Evolutionary conservation across 2,113 vertebrate genomes (phyloP), one percentile per base, ranked within the genome.

Genomic region (Bufo gargarizans): DNA sequence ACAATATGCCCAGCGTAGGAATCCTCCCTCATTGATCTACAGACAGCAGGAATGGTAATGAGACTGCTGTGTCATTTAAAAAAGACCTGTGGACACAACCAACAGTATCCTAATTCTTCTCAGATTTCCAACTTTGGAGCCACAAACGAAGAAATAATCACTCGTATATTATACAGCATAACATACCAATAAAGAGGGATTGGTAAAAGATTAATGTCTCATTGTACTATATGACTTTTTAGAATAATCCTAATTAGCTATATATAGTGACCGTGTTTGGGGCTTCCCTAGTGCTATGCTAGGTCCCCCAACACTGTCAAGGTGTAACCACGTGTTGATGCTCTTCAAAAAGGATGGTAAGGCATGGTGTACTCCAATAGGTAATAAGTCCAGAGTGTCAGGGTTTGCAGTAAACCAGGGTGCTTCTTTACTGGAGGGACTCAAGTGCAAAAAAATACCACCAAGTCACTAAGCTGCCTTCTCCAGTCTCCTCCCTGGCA

Each of bases 1-100:
- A 58, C 67, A n/a, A 49, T 84, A 76, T 45, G 45, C 6, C 50
- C 65, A 43, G 84, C 9, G 20, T 45, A 85, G 53, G 22, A 72
- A 72, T 49, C 11, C 22, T 74, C 53, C 84, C 55, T 76, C 84
- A 72, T 58, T 76, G 53, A 85, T 85, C 71, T 76, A 49, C 67
- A 59, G 22, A 47, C 33, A 85, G 69, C 53, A 47, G 69, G 49
- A 53, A 55, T 12, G 4, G 43, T 47, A 53, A 33, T 22, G 59
- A 84, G 19, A 69, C 59, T 67, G 81, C 43, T 67, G 43, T 83
- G 33, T 20, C n/a, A 33, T 33, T 33, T 43, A 59, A 22, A 81
- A 50, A 45, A 20, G 17, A 49, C 72, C 47, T 4, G 17, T 50
- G 45, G 72, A 50, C 72, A 76, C 47, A 9, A 50, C 72, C 43